Conservation (phyloP, 2,888 invertebrate genomes). For the Mayetiola destructor region DNA sequence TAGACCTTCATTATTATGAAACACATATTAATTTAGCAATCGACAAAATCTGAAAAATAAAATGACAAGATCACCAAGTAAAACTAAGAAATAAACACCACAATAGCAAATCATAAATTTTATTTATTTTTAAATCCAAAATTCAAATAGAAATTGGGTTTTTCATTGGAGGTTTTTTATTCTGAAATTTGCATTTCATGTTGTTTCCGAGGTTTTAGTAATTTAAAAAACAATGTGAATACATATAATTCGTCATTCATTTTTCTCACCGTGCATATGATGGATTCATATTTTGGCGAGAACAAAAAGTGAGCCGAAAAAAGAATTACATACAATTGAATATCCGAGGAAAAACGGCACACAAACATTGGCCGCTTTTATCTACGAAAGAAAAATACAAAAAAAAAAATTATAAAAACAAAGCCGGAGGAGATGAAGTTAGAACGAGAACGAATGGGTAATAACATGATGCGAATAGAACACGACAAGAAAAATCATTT, state of each 20-base stretch:
- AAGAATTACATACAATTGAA: neutral
- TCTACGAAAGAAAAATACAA: too few species aligned
- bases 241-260: neutral
- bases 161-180: neutral
- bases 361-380: too few species aligned
- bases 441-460: neutral
- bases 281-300: neutral
- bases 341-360: neutral
- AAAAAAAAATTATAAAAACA: too few species aligned
- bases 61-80: neutral
- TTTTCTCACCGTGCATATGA: neutral
- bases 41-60: too few species aligned
- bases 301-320: neutral
- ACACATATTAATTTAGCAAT: too few species aligned
- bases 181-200: constrained; percentile 11
- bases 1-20: too few species aligned
- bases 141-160: neutral
- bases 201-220: constrained; percentile 9
- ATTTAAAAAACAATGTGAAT: neutral
- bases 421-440: too few species aligned
- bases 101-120: neutral
- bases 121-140: neutral
- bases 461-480: neutral
- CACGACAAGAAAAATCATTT: neutral
- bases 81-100: neutral